Base-by-base conservation (phyloP, 2,797 vertebrate genomes). In the Linurgus olivaceus region DNA sequence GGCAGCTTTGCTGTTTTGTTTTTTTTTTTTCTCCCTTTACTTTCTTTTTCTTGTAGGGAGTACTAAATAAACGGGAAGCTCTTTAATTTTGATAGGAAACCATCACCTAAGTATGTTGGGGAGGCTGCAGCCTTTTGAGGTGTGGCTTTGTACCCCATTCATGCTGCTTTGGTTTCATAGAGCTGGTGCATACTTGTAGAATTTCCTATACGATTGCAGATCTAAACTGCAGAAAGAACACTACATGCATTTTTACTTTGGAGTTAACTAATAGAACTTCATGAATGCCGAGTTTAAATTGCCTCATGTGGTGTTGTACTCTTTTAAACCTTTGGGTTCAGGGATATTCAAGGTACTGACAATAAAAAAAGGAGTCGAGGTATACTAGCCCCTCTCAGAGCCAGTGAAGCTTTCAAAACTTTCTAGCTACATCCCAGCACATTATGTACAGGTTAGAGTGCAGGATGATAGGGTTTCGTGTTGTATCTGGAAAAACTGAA, bases 1-100 rank as follows among this genome's bases (percentile, higher is more conserved):
- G 9, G 9, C 3, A 1, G 1, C 10, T 47, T 59, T 15, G 4
- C 24, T 37, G 10, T 10, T 0, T 3, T 38, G 31, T 65, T n/a
- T 67, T 3, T 38, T 33, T 65, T n/a, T 67, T 31, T 18, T 55
- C 50, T 62, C 21, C 18, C 7, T 66, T 6, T 19, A 38, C 1
- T 62, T 86, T 79, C 10, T 47, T 88, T 76, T 83, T 44, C 13
- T 83, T 66, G 5, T 26, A 38, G 52, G 11, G 7, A 52, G 11
- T 63, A 15, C 19, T 51, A n/a, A 77, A 47, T 68, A 12, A 51
- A 50, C 33, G 11, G 3, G 25, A 44, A 50, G 8, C 8, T 65
- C 37, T 74, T 65, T 40, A 40, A 44, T 77, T 92, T 78, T 76
- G 2, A 5, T 83, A 51, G 68, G 25, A 92, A 68, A 33, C 9